These are phyloP conservation scores for Colletes latitarsis DNA, from an alignment of 1,140 invertebrate genomes.

Conservation along the genomic window DNA sequence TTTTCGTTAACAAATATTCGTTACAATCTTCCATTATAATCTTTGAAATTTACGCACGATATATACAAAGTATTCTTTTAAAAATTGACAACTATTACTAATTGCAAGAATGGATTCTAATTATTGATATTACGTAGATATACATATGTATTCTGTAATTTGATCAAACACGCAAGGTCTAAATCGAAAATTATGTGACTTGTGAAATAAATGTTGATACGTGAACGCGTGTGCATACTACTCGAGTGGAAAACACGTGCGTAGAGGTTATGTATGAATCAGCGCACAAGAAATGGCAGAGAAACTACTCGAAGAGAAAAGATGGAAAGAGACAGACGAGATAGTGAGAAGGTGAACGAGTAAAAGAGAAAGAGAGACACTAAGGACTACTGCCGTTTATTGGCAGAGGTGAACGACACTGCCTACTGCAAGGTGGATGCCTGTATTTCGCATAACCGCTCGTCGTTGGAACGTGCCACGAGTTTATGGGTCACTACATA, in stretches of 20 bases:
- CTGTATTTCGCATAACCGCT: slow-evolving; percentile 58
- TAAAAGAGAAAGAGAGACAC: slow-evolving; percentile 13
- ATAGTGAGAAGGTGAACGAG: slow-evolving; percentile 15
- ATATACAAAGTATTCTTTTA: too few species aligned
- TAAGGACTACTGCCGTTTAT: slow-evolving; percentile 58
- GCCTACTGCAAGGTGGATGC: slow-evolving; percentile 57
- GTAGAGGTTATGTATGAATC: slow-evolving; percentile 39
- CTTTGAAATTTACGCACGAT: too few species aligned
- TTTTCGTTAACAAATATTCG: too few species aligned
- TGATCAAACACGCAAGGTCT: too few species aligned
- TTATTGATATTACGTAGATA: too few species aligned
- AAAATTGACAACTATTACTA: too few species aligned
- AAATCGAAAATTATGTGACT: background rate
- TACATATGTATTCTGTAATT: too few species aligned
- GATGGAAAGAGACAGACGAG: slow-evolving; percentile 29
- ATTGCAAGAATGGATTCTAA: too few species aligned
- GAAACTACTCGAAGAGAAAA: slow-evolving; percentile 11
- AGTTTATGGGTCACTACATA: slow-evolving; percentile 61
- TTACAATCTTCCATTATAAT: too few species aligned
- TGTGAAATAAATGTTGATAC: slow-evolving; percentile 17
- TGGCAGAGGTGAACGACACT: slow-evolving; percentile 70
- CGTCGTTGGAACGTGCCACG: slow-evolving; percentile 44
- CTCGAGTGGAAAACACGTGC: slow-evolving; percentile 34
- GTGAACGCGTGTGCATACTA: background rate
- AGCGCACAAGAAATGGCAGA: background rate